Evolutionary conservation across 2,888 invertebrate species (phyloP).

Genomic region (Drosophila emarginata): DNA sequence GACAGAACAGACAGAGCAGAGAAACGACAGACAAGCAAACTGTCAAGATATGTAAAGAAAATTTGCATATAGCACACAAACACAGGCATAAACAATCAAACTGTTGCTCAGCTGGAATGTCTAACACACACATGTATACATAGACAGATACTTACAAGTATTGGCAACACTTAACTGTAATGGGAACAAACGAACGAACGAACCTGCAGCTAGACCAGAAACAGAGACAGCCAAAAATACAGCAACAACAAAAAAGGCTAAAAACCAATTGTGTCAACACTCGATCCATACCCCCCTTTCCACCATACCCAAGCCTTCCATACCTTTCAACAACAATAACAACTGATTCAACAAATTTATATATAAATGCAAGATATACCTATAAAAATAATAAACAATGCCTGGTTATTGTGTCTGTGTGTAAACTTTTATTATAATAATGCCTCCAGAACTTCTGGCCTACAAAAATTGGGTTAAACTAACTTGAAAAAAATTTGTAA

Average conservation of each 20-base stretch:
- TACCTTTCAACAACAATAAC: conserved; percentile 24
- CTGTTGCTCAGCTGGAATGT: conserved; percentile 74
- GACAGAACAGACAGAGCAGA: conserved; percentile 19
- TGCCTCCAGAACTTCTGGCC: background rate
- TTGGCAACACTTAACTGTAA: conserved; percentile 44
- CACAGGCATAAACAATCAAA: conserved; percentile 36
- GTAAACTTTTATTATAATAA: background rate
- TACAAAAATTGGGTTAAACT: conserved; percentile 3
- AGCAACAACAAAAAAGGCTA: conserved; percentile 53
- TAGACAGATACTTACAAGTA: conserved; percentile 36
- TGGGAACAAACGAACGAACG: background rate
- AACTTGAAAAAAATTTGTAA: background rate
- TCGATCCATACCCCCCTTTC: conserved; percentile 25
- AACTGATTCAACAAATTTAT: conserved; percentile 18
- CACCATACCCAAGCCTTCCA: too few relatives aligned
- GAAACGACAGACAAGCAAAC: conserved; percentile 29
- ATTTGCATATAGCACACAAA: conserved; percentile 68
- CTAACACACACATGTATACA: conserved; percentile 38
- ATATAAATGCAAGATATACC: conserved; percentile 11
- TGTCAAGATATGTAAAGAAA: conserved; percentile 69
- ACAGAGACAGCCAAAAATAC: conserved; percentile 24
- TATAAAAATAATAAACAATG: conserved; percentile 9
- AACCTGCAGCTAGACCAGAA: conserved; percentile 9
- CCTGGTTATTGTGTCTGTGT: background rate
- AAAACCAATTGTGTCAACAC: conserved; percentile 71